Conservation (phyloP, 2,797 vertebrate genomes). For the Pangasius macronema region DNA sequence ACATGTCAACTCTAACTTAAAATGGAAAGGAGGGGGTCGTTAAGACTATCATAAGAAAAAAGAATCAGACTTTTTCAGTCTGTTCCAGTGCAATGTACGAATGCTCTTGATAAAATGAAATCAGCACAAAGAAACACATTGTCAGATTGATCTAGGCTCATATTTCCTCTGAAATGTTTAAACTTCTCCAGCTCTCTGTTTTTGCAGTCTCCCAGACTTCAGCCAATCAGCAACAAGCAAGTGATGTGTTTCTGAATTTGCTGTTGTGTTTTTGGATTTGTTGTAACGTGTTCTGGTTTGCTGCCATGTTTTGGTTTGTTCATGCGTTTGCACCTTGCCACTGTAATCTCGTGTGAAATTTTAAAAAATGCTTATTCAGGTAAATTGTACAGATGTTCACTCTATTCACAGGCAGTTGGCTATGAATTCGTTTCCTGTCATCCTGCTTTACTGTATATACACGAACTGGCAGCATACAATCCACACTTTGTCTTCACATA, state of each 20-base stretch:
- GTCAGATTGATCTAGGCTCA: not conserved
- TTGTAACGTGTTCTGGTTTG: not conserved
- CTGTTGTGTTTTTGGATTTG: not conserved
- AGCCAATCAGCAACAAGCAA: not conserved
- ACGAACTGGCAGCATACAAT: not conserved
- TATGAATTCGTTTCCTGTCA: not conserved
- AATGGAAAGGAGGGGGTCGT: not conserved
- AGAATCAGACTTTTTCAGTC: not conserved
- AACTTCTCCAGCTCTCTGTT: not conserved
- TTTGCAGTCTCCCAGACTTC: not conserved
- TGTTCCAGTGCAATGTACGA: not conserved
- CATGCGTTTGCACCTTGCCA: not conserved
- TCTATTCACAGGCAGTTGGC: not conserved
- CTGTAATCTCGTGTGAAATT: not conserved
- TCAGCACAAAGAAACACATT: not conserved
- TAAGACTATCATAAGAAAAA: not conserved
- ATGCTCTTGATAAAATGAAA: not conserved
- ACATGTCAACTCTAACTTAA: not conserved
- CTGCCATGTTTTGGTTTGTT: not conserved
- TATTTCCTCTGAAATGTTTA: not conserved
- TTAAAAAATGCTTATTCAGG: not conserved
- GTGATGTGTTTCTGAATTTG: not conserved
- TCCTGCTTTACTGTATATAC: not conserved
- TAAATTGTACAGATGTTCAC: not conserved
- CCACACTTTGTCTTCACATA: not conserved